Conservation (phyloP, 2,113 vertebrate species). For the Tupaia tana region DNA sequence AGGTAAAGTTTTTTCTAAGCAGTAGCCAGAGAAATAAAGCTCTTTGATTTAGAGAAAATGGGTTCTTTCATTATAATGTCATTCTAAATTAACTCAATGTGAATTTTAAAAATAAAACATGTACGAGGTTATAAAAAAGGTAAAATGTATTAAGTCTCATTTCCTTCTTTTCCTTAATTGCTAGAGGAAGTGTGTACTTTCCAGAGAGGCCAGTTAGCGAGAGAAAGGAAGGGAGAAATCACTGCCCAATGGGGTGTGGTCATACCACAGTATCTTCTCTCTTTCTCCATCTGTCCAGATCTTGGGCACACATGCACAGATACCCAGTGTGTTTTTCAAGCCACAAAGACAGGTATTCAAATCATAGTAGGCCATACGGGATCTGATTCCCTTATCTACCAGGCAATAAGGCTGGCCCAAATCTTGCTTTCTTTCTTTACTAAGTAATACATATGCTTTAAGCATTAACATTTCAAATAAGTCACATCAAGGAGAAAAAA, state of each 20-base stretch:
- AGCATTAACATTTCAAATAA: not conserved
- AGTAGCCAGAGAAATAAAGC: not conserved
- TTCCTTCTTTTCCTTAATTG: no score
- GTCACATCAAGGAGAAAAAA: not conserved
- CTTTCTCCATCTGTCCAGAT: no score
- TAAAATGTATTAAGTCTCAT: not conserved
- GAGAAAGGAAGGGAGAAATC: no score
- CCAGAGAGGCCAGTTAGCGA: no score
- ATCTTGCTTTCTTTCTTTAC: not conserved
- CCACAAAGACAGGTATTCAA: no score
- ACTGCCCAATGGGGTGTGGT: no score
- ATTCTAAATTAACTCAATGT: not conserved
- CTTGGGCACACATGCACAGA: no score
- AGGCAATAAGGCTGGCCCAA: no score
- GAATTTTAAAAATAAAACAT: not conserved
- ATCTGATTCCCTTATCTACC: no score
- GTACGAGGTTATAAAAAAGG: not conserved
- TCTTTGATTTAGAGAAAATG: not conserved
- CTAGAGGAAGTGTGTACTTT: not conserved
- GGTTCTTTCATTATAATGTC: not conserved
- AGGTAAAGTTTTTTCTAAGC: conserved; percentile 26
- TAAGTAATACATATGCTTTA: not conserved
- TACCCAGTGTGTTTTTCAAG: no score
- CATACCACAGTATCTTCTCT: no score
- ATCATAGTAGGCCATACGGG: no score